Evolutionary conservation across 2,888 invertebrate genomes (phyloP).

Genomic region (Platerodrilus igneus): DNA sequence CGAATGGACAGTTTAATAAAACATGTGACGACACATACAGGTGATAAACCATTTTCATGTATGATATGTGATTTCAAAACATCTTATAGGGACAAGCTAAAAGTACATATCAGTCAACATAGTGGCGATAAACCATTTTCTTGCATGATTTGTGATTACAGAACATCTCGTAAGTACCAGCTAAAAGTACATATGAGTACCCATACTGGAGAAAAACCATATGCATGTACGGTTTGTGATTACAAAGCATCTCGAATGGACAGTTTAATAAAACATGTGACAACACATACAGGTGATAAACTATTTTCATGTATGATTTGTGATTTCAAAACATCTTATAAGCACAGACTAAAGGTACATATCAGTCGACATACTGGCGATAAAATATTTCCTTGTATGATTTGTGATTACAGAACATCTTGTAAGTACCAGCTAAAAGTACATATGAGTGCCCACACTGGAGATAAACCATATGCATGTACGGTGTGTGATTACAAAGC

Average conservation of each 20-base stretch:
- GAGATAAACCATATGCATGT: too few species aligned
- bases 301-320: constrained; percentile 2
- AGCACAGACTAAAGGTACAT: too few species aligned
- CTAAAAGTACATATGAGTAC: not conserved
- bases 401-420: too few species aligned
- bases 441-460: too few species aligned
- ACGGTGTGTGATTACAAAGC: too few species aligned
- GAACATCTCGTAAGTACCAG: not conserved
- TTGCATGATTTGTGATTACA: not conserved
- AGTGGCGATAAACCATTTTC: not conserved
- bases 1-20: not conserved
- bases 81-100: not conserved
- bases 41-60: not conserved
- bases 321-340: too few species aligned
- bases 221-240: constrained; percentile 9
- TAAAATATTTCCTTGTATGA: too few species aligned
- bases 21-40: not conserved
- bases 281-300: constrained; percentile 3
- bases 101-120: not conserved
- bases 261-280: constrained; percentile 1
- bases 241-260: constrained; percentile 1
- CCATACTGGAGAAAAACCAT: constrained; percentile 3
- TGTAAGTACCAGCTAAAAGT: too few species aligned
- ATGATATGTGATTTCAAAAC: not conserved
- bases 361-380: too few species aligned